Percentiles rank a stretch among this genome's conserved stretches.
Evolutionary conservation across 2,113 vertebrate species (phyloP).

Genomic region (Hipposideros armiger): DNA sequence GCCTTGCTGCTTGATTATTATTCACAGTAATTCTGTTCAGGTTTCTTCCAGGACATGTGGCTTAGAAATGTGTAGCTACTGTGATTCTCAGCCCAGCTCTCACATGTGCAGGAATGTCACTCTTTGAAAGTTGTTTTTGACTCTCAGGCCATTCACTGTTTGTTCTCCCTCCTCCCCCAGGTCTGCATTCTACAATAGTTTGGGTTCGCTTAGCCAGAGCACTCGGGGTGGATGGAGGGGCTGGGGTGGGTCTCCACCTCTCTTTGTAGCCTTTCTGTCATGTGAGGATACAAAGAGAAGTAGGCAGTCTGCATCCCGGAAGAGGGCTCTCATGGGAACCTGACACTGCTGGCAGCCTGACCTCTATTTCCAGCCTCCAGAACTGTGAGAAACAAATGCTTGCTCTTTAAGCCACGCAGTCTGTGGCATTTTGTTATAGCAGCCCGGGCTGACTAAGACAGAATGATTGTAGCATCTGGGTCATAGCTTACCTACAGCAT

Average conservation of each 20-base stretch:
- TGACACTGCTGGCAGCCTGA: too few species aligned
- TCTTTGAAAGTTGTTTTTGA: background rate
- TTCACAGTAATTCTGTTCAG: background rate
- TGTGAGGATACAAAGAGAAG: too few species aligned
- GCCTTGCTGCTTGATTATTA: background rate
- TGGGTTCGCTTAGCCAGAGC: background rate
- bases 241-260: background rate
- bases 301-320: too few species aligned
- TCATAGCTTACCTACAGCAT: too few species aligned
- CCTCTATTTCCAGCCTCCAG: too few species aligned
- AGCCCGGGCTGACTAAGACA: too few species aligned
- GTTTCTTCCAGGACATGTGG: background rate
- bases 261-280: too few species aligned
- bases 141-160: background rate
- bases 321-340: too few species aligned
- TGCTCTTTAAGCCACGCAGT: too few species aligned
- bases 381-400: too few species aligned
- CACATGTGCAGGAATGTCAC: background rate
- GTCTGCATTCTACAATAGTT: background rate
- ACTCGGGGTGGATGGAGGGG: background rate
- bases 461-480: too few species aligned
- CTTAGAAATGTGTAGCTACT: background rate
- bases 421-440: too few species aligned
- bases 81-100: background rate
- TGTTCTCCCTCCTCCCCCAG: background rate